A percentile compares a stretch with the other conserved stretches of the same genome.
These are phyloP conservation scores for Aphelenchoides avenae DNA, from an alignment of 1,140 invertebrate genomes.

Conservation along the genomic window DNA sequence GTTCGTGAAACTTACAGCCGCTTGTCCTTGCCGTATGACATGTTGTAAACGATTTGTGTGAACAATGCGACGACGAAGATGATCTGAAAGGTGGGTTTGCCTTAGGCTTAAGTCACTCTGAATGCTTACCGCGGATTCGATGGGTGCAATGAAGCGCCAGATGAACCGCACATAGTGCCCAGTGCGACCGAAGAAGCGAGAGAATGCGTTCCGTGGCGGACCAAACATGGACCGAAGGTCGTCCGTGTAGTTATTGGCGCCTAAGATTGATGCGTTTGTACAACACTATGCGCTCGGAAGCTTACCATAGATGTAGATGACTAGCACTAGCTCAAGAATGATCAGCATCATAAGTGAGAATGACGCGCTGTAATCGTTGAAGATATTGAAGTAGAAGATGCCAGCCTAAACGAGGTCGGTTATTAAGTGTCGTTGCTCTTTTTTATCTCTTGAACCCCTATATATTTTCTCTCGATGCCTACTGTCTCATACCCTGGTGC, in stretches of 20 bases:
- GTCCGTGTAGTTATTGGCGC: slow-evolving; percentile 26
- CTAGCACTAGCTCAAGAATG: slow-evolving; percentile 27
- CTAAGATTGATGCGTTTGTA: slow-evolving; percentile 4
- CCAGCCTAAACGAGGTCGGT: slow-evolving; percentile 24
- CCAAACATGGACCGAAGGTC: slow-evolving; percentile 37
- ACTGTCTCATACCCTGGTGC: slow-evolving; percentile 14
- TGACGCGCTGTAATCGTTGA: slow-evolving; percentile 35
- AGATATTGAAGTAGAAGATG: slow-evolving; percentile 36
- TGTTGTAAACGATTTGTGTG: slow-evolving; percentile 9
- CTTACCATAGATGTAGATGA: slow-evolving; percentile 36
- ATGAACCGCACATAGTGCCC: slow-evolving; percentile 19
- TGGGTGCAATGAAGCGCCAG: slow-evolving; percentile 27
- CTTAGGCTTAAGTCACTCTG: slow-evolving; percentile 1
- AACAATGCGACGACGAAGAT: slow-evolving; percentile 27
- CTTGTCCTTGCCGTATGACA: slow-evolving; percentile 30
- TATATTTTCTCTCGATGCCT: slow-evolving; percentile 2
- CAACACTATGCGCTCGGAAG: slow-evolving; percentile 1
- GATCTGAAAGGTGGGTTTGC: slow-evolving; percentile 10
- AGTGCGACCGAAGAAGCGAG: slow-evolving; percentile 24
- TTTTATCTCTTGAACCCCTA: no score
- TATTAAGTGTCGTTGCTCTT: no score
- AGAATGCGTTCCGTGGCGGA: slow-evolving; percentile 11
- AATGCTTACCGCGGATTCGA: slow-evolving; percentile 13
- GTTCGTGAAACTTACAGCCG: slow-evolving; percentile 17
- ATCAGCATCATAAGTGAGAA: slow-evolving; percentile 35